These are phyloP conservation scores for Tiliacea aurago DNA, from an alignment of 2,888 invertebrate genomes.

Conservation along the genomic window DNA sequence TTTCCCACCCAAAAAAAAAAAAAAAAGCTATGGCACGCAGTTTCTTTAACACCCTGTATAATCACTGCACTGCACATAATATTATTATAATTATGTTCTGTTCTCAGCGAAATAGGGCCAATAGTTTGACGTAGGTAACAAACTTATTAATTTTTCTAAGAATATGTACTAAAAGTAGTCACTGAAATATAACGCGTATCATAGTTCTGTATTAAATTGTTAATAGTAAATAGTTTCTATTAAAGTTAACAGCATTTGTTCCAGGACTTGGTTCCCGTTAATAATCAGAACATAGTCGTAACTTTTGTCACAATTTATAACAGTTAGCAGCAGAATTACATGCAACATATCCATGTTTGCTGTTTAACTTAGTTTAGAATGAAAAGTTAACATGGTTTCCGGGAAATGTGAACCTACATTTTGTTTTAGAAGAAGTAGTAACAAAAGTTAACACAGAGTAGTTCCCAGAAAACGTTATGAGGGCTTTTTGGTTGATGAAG, in stretches of 20 bases:
- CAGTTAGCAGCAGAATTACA: conserved; percentile 14
- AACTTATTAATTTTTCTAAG: background rate
- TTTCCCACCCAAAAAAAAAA: too few species aligned
- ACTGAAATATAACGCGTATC: background rate
- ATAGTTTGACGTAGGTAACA: background rate
- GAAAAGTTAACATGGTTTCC: conserved; percentile 16
- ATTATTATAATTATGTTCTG: too few species aligned
- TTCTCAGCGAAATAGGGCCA: too few species aligned
- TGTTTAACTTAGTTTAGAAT: background rate
- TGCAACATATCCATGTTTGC: background rate
- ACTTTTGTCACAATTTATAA: conserved; percentile 15
- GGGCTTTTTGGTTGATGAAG: background rate
- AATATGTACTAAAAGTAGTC: background rate
- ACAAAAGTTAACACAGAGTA: background rate
- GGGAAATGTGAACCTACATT: background rate
- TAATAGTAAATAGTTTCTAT: background rate
- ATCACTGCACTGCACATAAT: too few species aligned
- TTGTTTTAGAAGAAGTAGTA: background rate
- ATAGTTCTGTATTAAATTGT: too few species aligned
- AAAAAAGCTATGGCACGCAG: too few species aligned
- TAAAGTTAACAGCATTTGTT: conserved; percentile 10
- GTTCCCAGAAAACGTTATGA: background rate
- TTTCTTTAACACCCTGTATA: too few species aligned
- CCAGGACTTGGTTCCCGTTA: conserved; percentile 10
- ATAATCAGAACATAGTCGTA: background rate